Base-by-base conservation (phyloP, 2,888 invertebrate genomes). In the Ametastegia equiseti region DNA sequence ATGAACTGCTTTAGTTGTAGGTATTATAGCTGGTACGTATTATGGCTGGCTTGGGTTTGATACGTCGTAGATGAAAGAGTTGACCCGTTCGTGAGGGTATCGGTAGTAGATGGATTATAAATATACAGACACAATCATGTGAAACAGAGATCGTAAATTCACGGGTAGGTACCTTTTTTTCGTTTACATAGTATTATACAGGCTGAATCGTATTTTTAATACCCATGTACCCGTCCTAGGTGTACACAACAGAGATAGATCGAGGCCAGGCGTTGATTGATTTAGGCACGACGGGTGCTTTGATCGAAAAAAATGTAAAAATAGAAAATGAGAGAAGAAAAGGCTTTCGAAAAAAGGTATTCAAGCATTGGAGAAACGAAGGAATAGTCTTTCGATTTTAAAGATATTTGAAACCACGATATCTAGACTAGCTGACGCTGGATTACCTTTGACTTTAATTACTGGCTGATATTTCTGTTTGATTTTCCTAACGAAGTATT, bases 51-150 rank as follows among this genome's bases (percentile, higher is more conserved):
- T 45, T 42, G 23, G 47, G n/a, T n/a, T n/a, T n/a, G n/a, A n/a
- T n/a, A 71, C 9, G 71, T 71, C 71, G n/a, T n/a, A 45, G 45
- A 71, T 71, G 47, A 71, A 71, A 71, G 71, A 45, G 45, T 42
- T 30, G 63, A 30, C n/a, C 23, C 30, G 30, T 63, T 71, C 71
- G 71, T 71, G 71, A 45, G 45, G 45, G 30, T 71, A 71, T 71
- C 42, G 30, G 45, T 71, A 39, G 71, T 42, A 15, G 42, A 45
- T 30, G 47, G 71, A 71, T 71, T 71, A 45, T 71, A 71, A 71
- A 47, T 1, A 30, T 23, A 45, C 27, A 47, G 27, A 30, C 11
- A 39, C 39, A n/a, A n/a, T n/a, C n/a, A n/a, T n/a, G n/a, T n/a
- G n/a, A n/a, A n/a, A n/a, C n/a, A n/a, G n/a, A n/a, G n/a, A n/a